Percentiles rank a stretch among this genome's conserved stretches.
These are phyloP conservation scores for Pyrocephalus nanus DNA, from an alignment of 2,797 vertebrate genomes.

Conservation along the genomic window DNA sequence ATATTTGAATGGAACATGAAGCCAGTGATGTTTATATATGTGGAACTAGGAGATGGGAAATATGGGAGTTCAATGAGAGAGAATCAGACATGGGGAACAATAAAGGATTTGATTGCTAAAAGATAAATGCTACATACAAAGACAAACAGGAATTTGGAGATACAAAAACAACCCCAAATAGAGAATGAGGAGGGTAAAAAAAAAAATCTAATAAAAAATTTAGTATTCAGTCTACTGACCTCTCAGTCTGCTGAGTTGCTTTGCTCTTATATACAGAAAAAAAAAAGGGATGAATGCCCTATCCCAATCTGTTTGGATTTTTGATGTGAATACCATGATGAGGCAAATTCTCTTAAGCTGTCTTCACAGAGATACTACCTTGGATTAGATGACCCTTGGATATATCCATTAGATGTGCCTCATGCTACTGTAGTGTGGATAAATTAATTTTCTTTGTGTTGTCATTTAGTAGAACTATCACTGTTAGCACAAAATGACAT, in stretches of 20 bases:
- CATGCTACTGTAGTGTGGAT: background rate
- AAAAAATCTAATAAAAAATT: background rate
- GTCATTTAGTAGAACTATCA: background rate
- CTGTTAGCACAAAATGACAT: background rate
- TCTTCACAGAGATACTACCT: background rate
- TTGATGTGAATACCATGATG: background rate
- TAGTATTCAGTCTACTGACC: background rate
- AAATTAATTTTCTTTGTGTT: background rate
- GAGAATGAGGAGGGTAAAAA: background rate
- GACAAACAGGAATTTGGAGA: background rate
- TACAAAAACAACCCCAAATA: background rate
- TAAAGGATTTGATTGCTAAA: background rate
- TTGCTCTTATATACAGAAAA: background rate
- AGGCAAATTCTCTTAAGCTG: background rate
- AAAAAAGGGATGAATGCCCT: background rate
- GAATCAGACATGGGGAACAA: background rate
- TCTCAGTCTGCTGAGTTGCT: background rate
- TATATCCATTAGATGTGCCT: background rate
- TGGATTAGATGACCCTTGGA: background rate
- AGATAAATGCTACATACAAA: background rate
- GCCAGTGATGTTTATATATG: background rate
- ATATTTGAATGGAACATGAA: background rate
- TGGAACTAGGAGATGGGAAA: background rate
- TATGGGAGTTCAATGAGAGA: background rate
- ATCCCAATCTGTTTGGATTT: background rate